Evolutionary conservation across 2,113 vertebrate species (phyloP).

Genomic region (Chaetops frenatus): DNA sequence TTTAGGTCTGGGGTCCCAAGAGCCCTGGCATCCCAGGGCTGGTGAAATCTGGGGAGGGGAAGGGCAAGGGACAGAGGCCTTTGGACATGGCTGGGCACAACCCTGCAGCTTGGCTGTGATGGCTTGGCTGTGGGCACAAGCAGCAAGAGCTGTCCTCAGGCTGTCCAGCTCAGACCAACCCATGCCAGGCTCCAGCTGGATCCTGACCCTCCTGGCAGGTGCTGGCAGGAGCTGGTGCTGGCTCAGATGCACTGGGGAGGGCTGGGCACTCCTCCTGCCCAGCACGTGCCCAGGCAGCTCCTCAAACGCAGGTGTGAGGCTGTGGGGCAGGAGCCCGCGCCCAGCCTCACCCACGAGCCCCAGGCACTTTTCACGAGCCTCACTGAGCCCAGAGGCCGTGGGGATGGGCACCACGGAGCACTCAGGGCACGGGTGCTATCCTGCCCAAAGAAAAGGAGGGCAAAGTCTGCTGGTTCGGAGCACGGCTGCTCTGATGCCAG

Average conservation of each 20-base stretch:
- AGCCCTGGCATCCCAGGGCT: background rate
- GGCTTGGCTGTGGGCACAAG: rapidly evolving
- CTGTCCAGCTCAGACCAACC: background rate
- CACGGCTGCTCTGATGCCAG: background rate
- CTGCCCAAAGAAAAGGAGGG: background rate
- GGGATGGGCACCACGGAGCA: background rate
- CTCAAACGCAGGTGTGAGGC: background rate
- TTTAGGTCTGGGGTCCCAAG: background rate
- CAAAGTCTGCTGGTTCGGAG: background rate
- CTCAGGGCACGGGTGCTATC: background rate
- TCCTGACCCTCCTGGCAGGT: background rate
- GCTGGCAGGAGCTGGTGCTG: background rate
- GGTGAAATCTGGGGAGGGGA: background rate
- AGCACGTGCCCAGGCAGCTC: background rate
- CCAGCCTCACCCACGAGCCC: background rate
- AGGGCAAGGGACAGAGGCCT: background rate
- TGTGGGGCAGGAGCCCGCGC: background rate
- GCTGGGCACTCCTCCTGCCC: background rate
- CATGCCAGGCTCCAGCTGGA: background rate
- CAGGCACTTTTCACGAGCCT: background rate
- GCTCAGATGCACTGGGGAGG: background rate
- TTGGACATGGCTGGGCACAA: background rate
- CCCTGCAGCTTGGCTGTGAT: background rate
- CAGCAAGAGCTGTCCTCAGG: background rate
- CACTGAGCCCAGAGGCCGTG: background rate